These are phyloP conservation scores for Leucopternis melanops DNA, from an alignment of 2,113 vertebrate species.

Conservation along the genomic window DNA sequence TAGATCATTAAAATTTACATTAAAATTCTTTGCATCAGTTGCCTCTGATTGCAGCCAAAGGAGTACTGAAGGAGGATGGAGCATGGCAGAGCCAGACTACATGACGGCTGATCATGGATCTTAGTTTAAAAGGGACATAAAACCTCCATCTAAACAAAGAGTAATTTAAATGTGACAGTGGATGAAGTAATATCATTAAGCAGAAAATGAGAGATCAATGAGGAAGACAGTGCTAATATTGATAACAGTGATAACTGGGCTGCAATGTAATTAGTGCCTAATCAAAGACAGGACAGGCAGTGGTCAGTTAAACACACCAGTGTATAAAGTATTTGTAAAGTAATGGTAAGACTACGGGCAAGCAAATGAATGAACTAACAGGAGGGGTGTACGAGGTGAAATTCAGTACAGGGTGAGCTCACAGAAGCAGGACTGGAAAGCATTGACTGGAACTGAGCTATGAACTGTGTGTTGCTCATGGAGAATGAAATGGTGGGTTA, in stretches of 20 bases:
- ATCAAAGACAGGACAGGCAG: not conserved
- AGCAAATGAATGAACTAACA: not conserved
- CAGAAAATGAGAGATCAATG: conserved; percentile 13
- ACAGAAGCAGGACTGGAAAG: not conserved
- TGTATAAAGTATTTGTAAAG: not conserved
- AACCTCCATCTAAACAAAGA: not conserved
- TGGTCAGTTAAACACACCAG: not conserved
- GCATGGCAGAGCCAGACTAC: not conserved
- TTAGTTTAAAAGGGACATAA: not conserved
- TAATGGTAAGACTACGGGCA: not conserved
- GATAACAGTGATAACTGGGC: not conserved
- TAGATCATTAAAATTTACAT: not conserved
- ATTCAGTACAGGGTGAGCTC: not conserved
- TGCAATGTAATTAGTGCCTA: not conserved
- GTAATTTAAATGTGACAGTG: not conserved
- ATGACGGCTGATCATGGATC: not conserved
- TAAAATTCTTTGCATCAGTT: not conserved
- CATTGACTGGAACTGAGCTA: not conserved
- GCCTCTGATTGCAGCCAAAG: not conserved
- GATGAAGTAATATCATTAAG: not conserved
- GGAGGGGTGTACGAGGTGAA: not conserved
- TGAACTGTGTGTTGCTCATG: not conserved
- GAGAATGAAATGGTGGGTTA: not conserved
- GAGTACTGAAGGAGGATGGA: not conserved
- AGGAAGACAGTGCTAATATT: not conserved